phyloP scores from a whole-genome alignment of 2,113 vertebrate genomes.

The Limnothrissa miodon region DNA sequence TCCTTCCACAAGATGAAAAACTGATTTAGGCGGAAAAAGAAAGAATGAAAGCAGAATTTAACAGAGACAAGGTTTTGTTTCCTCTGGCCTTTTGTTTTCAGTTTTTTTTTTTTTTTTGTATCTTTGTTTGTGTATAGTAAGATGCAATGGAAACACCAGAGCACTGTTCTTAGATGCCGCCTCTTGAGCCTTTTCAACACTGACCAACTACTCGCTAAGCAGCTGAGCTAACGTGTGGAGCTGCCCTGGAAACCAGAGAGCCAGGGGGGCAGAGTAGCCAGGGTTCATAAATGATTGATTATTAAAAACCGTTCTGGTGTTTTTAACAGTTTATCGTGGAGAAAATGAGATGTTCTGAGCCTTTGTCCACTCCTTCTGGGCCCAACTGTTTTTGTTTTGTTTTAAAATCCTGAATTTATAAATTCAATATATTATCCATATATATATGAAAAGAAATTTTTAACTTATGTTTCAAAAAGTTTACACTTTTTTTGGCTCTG shows the following conservation, averaged over 20 bases:
- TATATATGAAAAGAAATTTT: slow-evolving; percentile 48
- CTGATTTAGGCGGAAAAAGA: neutral
- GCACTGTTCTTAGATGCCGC: slow-evolving; percentile 31
- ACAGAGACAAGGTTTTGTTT: neutral
- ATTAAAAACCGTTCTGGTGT: slow-evolving; percentile 23
- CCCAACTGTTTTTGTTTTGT: neutral
- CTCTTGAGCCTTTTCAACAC: slow-evolving; percentile 39
- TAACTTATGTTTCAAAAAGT: slow-evolving; percentile 60
- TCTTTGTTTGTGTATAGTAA: neutral
- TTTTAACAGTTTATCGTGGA: neutral
- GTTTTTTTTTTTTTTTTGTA: neutral
- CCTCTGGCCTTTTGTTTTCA: neutral
- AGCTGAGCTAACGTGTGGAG: neutral
- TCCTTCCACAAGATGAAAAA: neutral
- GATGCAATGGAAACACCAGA: slow-evolving; percentile 24
- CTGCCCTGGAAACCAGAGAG: neutral
- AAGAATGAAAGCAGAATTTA: neutral
- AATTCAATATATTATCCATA: slow-evolving; percentile 44
- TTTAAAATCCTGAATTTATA: slow-evolving; percentile 32
- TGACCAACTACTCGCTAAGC: slow-evolving; percentile 32
- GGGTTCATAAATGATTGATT: neutral
- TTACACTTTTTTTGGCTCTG: slow-evolving; percentile 49
- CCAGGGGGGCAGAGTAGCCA: neutral
- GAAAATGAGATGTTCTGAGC: slow-evolving; percentile 38
- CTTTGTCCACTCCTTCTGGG: slow-evolving; percentile 28